phyloP scores from a whole-genome alignment of 64 coral and sea anemone species.

The Catalaphyllia jardinei region DNA sequence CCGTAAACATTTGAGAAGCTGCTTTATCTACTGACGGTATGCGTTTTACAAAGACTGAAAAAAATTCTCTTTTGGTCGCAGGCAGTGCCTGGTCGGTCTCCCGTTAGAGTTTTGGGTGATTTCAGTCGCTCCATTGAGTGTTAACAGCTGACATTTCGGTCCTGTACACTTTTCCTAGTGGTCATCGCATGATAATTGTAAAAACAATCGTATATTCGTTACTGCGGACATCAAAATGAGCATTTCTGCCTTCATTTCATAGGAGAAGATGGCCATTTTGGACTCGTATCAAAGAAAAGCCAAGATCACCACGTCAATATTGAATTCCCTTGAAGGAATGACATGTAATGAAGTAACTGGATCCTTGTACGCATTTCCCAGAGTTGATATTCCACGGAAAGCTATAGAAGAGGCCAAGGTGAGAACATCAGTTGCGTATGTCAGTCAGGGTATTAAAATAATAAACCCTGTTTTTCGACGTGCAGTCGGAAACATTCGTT shows the following conservation, averaged over 20 bases:
- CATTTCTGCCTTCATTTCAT: neutral
- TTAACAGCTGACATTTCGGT: too few relatives aligned
- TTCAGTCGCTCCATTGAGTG: too few relatives aligned
- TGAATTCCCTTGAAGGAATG: constrained; percentile 59
- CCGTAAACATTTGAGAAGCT: neutral
- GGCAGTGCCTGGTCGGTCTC: too few relatives aligned
- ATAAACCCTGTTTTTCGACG: too few relatives aligned
- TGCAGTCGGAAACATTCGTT: too few relatives aligned
- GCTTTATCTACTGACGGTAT: too few relatives aligned
- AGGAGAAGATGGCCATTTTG: constrained; percentile 54
- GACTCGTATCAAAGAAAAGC: constrained; percentile 61
- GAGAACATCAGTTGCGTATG: neutral
- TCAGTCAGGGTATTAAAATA: neutral
- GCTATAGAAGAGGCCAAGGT: constrained; percentile 76
- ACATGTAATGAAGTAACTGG: constrained; percentile 61
- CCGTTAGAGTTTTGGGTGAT: too few relatives aligned
- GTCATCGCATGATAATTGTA: too few relatives aligned
- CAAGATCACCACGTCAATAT: constrained; percentile 13
- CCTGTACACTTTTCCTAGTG: too few relatives aligned
- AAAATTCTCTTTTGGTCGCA: too few relatives aligned
- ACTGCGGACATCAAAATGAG: neutral
- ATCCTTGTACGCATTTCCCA: constrained; percentile 68
- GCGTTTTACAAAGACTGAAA: too few relatives aligned
- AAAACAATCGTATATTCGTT: too few relatives aligned
- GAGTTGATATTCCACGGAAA: constrained; percentile 58